Conservation (phyloP, 2,113 vertebrate genomes). For the Ammodytes dubius region DNA sequence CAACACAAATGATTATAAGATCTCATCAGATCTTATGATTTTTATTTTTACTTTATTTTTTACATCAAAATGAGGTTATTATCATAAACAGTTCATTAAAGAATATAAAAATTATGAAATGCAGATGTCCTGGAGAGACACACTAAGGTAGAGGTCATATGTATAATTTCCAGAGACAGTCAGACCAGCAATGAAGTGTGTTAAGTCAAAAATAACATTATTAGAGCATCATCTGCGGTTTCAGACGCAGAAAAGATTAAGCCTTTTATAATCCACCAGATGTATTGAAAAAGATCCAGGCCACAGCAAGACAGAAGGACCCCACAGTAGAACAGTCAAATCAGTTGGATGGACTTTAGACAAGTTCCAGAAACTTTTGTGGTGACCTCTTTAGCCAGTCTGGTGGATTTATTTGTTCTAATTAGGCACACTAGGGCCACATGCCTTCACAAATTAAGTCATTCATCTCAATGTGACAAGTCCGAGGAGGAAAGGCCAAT, state of each 20-base stretch:
- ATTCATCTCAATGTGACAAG: conserved; percentile 71
- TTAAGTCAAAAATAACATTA: conserved; percentile 11
- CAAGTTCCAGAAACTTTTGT: conserved; percentile 30
- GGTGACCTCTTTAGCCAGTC: conserved; percentile 54
- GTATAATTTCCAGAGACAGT: neutral
- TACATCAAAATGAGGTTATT: neutral
- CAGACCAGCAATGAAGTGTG: neutral
- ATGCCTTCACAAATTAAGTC: conserved; percentile 70
- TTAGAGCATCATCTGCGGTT: neutral
- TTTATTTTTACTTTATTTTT: neutral
- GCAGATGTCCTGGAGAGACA: conserved; percentile 6
- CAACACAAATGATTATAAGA: too few species aligned
- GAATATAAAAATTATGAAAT: neutral
- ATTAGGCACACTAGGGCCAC: conserved; percentile 70
- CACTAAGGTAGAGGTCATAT: conserved; percentile 3
- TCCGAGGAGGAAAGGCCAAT: conserved; percentile 54
- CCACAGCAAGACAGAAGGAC: neutral
- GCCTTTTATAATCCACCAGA: neutral
- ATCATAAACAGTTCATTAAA: neutral
- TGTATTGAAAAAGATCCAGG: neutral
- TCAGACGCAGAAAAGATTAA: neutral
- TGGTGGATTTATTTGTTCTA: conserved; percentile 80
- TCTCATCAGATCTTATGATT: too few species aligned
- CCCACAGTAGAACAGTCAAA: conserved; percentile 7
- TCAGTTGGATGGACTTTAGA: conserved; percentile 17